phyloP scores from a whole-genome alignment of 1,140 invertebrate genomes.

The Drosophila bipectinata region DNA sequence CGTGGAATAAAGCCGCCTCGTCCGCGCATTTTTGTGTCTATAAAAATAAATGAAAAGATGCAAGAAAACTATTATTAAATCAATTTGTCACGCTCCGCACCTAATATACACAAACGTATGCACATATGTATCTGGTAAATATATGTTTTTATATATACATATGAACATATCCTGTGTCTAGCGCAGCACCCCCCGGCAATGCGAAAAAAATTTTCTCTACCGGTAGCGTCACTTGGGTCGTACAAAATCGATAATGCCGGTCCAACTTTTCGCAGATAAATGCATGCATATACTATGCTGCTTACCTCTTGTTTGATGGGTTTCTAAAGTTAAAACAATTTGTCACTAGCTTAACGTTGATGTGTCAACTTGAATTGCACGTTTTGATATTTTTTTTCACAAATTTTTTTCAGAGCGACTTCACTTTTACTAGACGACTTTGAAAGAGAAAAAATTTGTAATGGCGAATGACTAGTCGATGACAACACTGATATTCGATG shows the following conservation, averaged over 20 bases:
- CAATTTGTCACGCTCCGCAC: neutral
- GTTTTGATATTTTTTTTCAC: conserved; percentile 1
- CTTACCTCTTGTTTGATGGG: conserved; percentile 21
- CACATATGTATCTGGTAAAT: conserved; percentile 8
- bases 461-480: conserved; percentile 25
- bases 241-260: conserved; percentile 43
- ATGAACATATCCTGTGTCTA: conserved; percentile 5
- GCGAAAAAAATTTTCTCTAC: neutral
- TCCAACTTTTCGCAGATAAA: neutral
- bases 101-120: neutral
- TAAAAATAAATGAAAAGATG: conserved; percentile 1
- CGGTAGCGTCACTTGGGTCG: conserved; percentile 25
- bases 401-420: neutral
- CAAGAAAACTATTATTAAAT: neutral
- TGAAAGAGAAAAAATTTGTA: conserved; percentile 17
- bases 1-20: conserved; percentile 74
- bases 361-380: neutral
- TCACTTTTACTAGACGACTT: neutral
- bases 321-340: neutral
- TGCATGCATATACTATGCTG: neutral
- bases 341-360: neutral
- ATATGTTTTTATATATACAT: neutral
- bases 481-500: neutral
- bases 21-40: conserved; percentile 61
- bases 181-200: conserved; percentile 31